Evolutionary conservation across 2,888 invertebrate genomes (phyloP), one percentile per base, ranked within the genome.

Genomic region (Molorchus minor): DNA sequence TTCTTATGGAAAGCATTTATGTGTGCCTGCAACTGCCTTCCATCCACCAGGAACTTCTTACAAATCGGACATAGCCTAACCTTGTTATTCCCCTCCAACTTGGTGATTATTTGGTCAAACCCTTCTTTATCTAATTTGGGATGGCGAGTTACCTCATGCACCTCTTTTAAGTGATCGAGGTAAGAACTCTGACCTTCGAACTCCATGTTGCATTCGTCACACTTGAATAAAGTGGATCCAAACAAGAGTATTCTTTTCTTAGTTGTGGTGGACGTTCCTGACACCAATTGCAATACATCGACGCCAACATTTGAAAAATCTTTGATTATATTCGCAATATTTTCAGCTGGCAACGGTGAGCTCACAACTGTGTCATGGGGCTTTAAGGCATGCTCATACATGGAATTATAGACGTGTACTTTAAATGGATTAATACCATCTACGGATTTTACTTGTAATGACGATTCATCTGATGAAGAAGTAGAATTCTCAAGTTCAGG

Each of bases 221-320:
- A 43, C n/a, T 43, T n/a, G 5, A 12, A 5, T 3, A 43, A 3
- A 2, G 13, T 13, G n/a, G 10, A 5, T 7, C 43, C 43, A 19
- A 43, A 20, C 10, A 43, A 16, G 12, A 43, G 20, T n/a, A 43
- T 10, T 3, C 43, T 43, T 43, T 43, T 10, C 25, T 25, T 25
- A 25, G 8, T 25, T 25, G 25, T 8, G 17, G 40, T 16, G 5
- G 3, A 12, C 2, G 35, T 16, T 15, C 1, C 16, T 8, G 13
- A n/a, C 17, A 16, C 16, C 17, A 21, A 1, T 17, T 21, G 10
- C n/a, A 2, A 13, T 12, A 1, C 20, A 7, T 43, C 3, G 12
- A 1, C 3, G 20, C 19, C 20, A 21, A n/a, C 12, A 5, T 19
- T 21, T 10, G 10, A 12, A 21, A 10, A 20, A 21, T 12, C 25